A percentile compares a stretch with the other conserved stretches of the same genome.
phyloP scores from a whole-genome alignment of 2,888 invertebrate genomes.

The Nasonovia ribisnigri region DNA sequence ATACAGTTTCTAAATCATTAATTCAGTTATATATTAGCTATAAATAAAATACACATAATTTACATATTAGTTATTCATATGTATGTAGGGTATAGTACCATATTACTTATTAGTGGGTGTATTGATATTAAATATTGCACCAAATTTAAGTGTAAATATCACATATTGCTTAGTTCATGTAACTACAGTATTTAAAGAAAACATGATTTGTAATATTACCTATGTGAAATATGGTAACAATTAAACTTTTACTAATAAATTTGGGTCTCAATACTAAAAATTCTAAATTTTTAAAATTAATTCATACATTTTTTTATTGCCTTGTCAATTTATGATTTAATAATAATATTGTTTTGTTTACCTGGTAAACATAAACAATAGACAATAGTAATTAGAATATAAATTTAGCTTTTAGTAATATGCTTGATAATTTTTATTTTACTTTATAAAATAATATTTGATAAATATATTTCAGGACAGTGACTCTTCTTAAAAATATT shows the following conservation, averaged over 20 bases:
- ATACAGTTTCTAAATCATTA: not conserved
- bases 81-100: not conserved
- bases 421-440: constrained; percentile 17
- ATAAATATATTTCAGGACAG: constrained; percentile 58
- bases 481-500: constrained; percentile 55
- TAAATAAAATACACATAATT: not conserved
- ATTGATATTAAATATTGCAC: not conserved
- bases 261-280: not conserved
- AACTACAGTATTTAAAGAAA: not conserved
- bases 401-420: not conserved
- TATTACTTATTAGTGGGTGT: not conserved
- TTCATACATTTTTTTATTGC: not conserved
- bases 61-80: not conserved
- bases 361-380: not conserved
- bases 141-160: not conserved
- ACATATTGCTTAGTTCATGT: not conserved
- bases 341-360: not conserved
- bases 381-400: not conserved
- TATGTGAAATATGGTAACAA: not conserved
- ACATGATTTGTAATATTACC: not conserved
- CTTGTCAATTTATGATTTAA: not conserved
- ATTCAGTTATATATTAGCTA: not conserved
- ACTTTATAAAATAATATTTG: constrained; percentile 19
- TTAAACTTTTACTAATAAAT: not conserved
- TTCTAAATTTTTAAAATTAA: not conserved